A percentile compares a stretch with the other conserved stretches of the same genome.
These are phyloP conservation scores for Pterocles burchelli DNA, from an alignment of 2,113 vertebrate species.

Conservation along the genomic window DNA sequence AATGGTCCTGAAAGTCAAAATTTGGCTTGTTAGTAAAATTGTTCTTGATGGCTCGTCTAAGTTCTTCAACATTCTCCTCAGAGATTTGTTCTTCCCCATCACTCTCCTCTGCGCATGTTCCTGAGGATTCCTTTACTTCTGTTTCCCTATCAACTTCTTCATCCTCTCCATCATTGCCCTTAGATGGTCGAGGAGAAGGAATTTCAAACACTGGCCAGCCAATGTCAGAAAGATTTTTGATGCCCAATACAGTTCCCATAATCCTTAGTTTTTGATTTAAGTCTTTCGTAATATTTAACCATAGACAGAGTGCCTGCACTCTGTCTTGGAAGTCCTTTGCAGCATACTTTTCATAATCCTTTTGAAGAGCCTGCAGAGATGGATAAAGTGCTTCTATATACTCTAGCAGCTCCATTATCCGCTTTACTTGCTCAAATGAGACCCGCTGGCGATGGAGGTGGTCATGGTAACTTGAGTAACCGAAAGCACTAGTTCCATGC, in stretches of 20 bases:
- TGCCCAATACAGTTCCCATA: slow-evolving; percentile 97
- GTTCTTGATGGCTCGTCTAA: slow-evolving; percentile 48
- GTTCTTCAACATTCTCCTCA: slow-evolving; percentile 18
- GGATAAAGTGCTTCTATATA: slow-evolving; percentile 97
- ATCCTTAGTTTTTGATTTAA: slow-evolving; percentile 97
- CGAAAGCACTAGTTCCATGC: slow-evolving; percentile 67
- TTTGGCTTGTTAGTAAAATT: slow-evolving; percentile 66
- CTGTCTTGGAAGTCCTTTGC: slow-evolving; percentile 96
- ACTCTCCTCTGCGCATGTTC: slow-evolving; percentile 84
- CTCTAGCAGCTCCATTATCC: slow-evolving; percentile 95
- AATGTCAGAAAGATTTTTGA: slow-evolving; percentile 91
- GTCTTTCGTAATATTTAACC: slow-evolving; percentile 98
- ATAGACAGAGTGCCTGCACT: slow-evolving; percentile 98
- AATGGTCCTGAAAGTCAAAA: slow-evolving; percentile 69
- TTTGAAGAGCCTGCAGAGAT: slow-evolving; percentile 94
- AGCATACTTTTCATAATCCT: slow-evolving; percentile 96
- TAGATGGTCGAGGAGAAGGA: slow-evolving; percentile 90
- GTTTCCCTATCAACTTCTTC: slow-evolving; percentile 79
- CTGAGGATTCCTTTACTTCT: slow-evolving; percentile 76
- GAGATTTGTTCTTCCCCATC: slow-evolving; percentile 78
- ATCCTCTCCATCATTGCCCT: slow-evolving; percentile 79
- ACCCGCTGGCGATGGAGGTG: slow-evolving; percentile 92
- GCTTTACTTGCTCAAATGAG: slow-evolving; percentile 95
- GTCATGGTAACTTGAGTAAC: slow-evolving; percentile 81
- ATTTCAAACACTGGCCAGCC: slow-evolving; percentile 99